Percentiles rank a stretch among this genome's conserved stretches.
Evolutionary conservation across 2,113 vertebrate species (phyloP).

Genomic region (Syrrhaptes paradoxus): DNA sequence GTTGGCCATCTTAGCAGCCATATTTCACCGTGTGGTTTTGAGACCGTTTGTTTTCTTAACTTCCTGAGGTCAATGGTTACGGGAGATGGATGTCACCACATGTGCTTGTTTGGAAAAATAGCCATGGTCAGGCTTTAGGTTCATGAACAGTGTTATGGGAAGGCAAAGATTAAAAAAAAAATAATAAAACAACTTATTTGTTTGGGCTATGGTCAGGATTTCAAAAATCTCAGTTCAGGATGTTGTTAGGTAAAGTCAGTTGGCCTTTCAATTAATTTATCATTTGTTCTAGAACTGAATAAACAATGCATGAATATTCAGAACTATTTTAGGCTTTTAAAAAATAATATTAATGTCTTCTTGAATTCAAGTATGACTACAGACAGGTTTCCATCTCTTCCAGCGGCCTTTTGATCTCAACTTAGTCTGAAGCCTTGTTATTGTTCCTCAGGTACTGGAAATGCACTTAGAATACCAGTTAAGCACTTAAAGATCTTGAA

Average conservation of each 20-base stretch:
- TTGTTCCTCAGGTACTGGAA: neutral
- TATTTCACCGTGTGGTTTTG: constrained; percentile 64
- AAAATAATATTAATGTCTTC: neutral
- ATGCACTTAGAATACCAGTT: neutral
- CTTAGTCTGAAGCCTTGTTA: neutral
- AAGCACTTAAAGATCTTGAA: neutral
- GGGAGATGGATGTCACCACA: constrained; percentile 64
- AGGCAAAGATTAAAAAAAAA: neutral
- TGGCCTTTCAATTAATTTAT: neutral
- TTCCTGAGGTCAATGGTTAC: constrained; percentile 58
- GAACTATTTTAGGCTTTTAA: neutral
- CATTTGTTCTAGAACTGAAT: neutral
- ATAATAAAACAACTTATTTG: neutral
- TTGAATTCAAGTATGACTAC: neutral
- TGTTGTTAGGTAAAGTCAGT: neutral
- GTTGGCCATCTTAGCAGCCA: constrained; percentile 33
- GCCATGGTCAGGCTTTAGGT: neutral
- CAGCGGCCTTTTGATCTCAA: neutral
- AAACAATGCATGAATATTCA: neutral
- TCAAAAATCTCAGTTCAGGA: neutral
- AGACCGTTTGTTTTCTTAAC: constrained; percentile 68
- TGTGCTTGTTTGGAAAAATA: constrained; percentile 46
- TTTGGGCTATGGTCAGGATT: neutral
- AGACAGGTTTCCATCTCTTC: neutral
- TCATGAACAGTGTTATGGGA: neutral